Base-by-base conservation (phyloP, 2,888 invertebrate species). In the Encarsia formosa region DNA sequence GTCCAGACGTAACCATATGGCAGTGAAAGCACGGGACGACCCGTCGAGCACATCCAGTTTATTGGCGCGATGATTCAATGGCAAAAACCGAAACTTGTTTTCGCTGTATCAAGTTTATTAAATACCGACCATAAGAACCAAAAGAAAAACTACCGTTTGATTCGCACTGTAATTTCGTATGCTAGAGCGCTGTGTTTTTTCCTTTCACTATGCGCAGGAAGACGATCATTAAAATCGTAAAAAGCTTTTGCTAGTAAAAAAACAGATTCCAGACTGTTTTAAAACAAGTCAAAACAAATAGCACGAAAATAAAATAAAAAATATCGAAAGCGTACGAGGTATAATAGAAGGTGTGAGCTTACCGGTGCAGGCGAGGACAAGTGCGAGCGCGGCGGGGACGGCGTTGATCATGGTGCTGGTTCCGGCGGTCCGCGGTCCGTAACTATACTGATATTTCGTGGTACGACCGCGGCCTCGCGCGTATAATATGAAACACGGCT, bases 381-480 rank as follows among this genome's bases (percentile, higher is more conserved):
- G 32, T 20, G 29, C 45, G 13, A 39, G 39, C 16, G 4, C 35
- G 19, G 34, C 29, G 37, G 39, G 23, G 13, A 9, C 16, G 35
- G 19, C 16, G 31, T 18, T 43, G 41, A 47, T 48, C 51, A 51
- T 51, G 54, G 19, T 55, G 51, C 50, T 51, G 54, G 51, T 51
- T n/a, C n/a, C 46, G 18, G 39, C 35, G 35, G 37, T 43, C 19
- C 15, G 40, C 39, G 44, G 39, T 63, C 62, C 64, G 63, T 67
- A 66, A 66, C 66, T 65, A 69, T 70, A 69, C 71, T 70, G 70
- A 70, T 70, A 66, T 66, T 70, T 65, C 63, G 66, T 60, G 55
- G 54, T 6, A 19, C 55, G 56, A 40, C 49, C 47, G 52, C 51
- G 54, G 53, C 59, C 64, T 59, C 58, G n/a, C n/a, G n/a, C 62